Conservation (phyloP, 2,113 vertebrate genomes). For the Scartelaos histophorus region DNA sequence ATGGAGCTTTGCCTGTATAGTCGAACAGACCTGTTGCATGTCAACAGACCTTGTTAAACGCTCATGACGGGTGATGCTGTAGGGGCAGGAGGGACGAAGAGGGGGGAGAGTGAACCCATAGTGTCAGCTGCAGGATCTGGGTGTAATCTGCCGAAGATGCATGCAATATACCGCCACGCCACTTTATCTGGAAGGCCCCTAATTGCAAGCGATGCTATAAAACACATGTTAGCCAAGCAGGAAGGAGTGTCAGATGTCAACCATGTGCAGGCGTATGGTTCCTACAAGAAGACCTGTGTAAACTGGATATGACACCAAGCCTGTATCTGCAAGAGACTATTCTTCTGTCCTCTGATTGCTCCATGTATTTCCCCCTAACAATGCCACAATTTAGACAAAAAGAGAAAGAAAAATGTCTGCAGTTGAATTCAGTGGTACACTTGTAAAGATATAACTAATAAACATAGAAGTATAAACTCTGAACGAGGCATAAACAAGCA, state of each 20-base stretch:
- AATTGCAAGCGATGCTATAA: slow-evolving; percentile 63
- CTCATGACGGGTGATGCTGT: slow-evolving; percentile 59
- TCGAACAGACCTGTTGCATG: slow-evolving; percentile 56
- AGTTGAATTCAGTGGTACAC: background rate
- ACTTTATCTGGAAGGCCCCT: slow-evolving; percentile 65
- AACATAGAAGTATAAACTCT: background rate
- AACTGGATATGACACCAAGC: slow-evolving; percentile 48
- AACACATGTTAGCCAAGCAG: slow-evolving; percentile 66
- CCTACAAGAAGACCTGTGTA: slow-evolving; percentile 42
- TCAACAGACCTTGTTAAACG: slow-evolving; percentile 60
- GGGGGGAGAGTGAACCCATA: slow-evolving; percentile 37
- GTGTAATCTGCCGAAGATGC: slow-evolving; percentile 47
- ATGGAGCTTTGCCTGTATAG: slow-evolving; percentile 20
- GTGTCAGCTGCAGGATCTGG: slow-evolving; percentile 42
- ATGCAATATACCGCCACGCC: slow-evolving; percentile 30
- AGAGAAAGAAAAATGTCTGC: background rate
- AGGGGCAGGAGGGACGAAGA: slow-evolving; percentile 23
- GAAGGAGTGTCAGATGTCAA: slow-evolving; percentile 60
- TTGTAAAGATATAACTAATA: background rate
- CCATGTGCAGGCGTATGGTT: slow-evolving; percentile 57
- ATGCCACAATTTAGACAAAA: background rate
- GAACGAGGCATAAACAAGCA: background rate
- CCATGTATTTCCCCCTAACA: background rate
- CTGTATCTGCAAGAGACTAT: slow-evolving; percentile 5
- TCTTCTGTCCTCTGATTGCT: background rate